Conservation (phyloP, 2,113 vertebrate species). For the Kryptolebias marmoratus region DNA sequence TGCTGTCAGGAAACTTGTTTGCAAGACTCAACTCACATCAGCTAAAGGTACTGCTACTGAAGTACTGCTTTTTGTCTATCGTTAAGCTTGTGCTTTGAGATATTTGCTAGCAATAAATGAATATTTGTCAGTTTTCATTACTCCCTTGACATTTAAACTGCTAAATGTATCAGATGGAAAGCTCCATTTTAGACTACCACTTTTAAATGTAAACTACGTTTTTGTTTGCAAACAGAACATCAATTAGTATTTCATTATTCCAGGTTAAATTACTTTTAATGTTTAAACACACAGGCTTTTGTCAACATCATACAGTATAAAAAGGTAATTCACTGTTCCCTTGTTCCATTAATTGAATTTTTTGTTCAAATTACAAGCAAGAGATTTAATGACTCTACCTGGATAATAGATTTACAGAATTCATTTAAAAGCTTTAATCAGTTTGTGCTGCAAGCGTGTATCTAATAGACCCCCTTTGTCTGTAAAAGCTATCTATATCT, state of each 20-base stretch:
- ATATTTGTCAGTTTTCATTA: background rate
- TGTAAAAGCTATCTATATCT: slow-evolving; percentile 2
- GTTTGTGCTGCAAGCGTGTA: background rate
- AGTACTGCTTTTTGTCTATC: slow-evolving; percentile 4
- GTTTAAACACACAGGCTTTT: background rate
- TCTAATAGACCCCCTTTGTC: background rate
- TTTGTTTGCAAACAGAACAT: background rate
- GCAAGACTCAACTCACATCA: slow-evolving; percentile 5
- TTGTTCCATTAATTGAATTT: background rate
- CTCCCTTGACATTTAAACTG: background rate
- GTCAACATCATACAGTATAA: background rate
- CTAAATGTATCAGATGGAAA: background rate
- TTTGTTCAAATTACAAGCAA: background rate
- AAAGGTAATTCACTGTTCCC: background rate
- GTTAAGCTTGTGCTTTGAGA: background rate
- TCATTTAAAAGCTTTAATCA: background rate
- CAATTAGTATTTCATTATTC: background rate
- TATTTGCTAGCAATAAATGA: background rate
- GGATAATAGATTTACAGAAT: slow-evolving; percentile 1
- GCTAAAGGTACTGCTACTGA: background rate
- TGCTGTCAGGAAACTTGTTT: slow-evolving; percentile 8
- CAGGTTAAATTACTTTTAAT: background rate
- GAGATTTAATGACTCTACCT: background rate
- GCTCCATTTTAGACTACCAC: background rate
- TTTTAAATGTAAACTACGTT: background rate